Percentiles rank a stretch among this genome's conserved stretches.
Evolutionary conservation across 2,888 invertebrate species (phyloP).

Genomic region (Tetranychus truncatus): DNA sequence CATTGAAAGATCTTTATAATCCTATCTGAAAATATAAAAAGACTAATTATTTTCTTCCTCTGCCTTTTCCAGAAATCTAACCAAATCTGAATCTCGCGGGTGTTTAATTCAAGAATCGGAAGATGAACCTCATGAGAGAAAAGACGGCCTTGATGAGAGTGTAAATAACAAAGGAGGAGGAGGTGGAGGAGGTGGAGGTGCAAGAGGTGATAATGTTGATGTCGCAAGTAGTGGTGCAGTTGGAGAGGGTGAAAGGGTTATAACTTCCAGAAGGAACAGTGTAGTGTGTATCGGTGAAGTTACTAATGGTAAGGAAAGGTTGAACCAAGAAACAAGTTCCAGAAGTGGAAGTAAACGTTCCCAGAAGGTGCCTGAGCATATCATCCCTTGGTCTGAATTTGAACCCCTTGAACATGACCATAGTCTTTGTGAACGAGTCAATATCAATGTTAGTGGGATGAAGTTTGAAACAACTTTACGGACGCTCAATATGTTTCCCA

Average conservation of each 20-base stretch:
- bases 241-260: neutral
- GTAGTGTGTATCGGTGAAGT: neutral
- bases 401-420: conserved; percentile 92
- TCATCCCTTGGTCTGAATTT: conserved; percentile 42
- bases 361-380: neutral
- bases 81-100: conserved; percentile 2
- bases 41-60: neutral
- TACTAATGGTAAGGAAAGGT: neutral
- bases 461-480: conserved; percentile 92
- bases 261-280: neutral
- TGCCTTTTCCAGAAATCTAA: neutral
- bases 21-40: neutral
- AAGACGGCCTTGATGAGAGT: neutral
- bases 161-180: neutral
- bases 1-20: too few species aligned
- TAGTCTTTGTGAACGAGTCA: conserved; percentile 87
- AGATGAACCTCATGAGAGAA: neutral
- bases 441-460: conserved; percentile 41
- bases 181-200: neutral
- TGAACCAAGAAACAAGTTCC: neutral
- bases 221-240: neutral
- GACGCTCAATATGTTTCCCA: conserved; percentile 95
- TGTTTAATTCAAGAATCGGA: neutral
- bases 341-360: neutral
- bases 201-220: neutral